Conservation (phyloP, 2,113 vertebrate genomes). For the Narcine bancroftii region DNA sequence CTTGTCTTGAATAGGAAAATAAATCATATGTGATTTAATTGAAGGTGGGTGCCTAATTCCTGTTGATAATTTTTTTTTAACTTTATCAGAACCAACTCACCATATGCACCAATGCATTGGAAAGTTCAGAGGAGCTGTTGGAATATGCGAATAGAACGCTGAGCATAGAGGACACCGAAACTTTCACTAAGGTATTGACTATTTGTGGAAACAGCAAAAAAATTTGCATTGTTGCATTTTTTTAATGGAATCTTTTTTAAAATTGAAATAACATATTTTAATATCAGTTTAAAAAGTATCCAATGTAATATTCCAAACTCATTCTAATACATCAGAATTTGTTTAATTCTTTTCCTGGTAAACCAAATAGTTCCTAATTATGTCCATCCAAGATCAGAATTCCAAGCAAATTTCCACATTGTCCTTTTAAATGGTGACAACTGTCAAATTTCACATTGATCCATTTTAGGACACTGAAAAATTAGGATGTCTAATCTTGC, state of each 20-base stretch:
- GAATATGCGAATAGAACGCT: conserved; percentile 70
- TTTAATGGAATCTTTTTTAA: neutral
- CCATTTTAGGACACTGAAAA: neutral
- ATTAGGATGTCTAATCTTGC: neutral
- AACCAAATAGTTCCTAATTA: neutral
- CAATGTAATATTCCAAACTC: neutral
- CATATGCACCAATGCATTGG: conserved; percentile 70
- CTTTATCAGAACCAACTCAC: conserved; percentile 65
- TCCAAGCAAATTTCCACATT: neutral
- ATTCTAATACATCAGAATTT: neutral
- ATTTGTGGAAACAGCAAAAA: conserved; percentile 35
- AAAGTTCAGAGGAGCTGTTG: conserved; percentile 76
- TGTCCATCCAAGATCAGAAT: neutral
- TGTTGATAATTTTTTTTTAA: neutral
- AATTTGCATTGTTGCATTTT: too few relatives aligned
- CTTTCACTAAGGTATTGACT: conserved; percentile 72
- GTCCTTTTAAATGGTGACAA: neutral
- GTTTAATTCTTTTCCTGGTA: neutral
- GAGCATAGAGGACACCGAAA: conserved; percentile 65
- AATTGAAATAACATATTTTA: neutral
- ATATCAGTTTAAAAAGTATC: neutral
- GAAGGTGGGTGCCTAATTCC: conserved; percentile 40
- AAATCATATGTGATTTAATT: neutral
- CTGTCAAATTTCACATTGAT: neutral
- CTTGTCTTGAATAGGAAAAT: neutral